Conservation (phyloP, 2,797 vertebrate species). For the Molothrus aeneus region DNA sequence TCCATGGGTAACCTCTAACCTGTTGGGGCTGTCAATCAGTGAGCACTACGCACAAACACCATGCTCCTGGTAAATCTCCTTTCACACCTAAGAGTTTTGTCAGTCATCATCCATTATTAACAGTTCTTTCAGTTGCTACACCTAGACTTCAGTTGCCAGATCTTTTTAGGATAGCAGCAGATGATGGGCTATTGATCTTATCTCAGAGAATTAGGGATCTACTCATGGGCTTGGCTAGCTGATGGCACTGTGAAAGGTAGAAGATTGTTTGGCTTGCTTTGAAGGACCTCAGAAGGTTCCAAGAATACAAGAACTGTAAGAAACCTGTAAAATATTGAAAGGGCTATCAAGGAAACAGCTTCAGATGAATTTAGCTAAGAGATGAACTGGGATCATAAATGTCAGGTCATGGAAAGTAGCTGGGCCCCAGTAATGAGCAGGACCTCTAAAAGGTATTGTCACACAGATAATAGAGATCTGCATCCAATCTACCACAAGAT, state of each 20-base stretch:
- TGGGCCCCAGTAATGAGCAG: slow-evolving; percentile 40
- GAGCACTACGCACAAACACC: background rate
- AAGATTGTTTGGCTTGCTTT: slow-evolving; percentile 41
- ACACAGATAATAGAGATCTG: slow-evolving; percentile 52
- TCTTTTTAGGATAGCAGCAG: background rate
- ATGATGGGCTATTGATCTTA: slow-evolving; percentile 21
- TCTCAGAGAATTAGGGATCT: slow-evolving; percentile 3
- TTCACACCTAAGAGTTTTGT: slow-evolving; percentile 60
- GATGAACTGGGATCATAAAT: slow-evolving; percentile 44
- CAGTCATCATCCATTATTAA: slow-evolving; percentile 54
- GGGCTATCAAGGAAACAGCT: slow-evolving; percentile 32
- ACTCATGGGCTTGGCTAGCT: background rate
- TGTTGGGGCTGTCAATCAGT: slow-evolving; percentile 61
- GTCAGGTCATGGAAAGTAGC: slow-evolving; percentile 46
- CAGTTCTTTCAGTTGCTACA: slow-evolving; percentile 24
- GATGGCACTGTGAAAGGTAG: background rate
- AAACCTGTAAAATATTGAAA: slow-evolving; percentile 23
- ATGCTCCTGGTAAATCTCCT: slow-evolving; percentile 33
- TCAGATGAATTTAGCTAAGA: slow-evolving; percentile 37
- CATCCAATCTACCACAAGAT: slow-evolving; percentile 35
- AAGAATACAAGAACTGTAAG: slow-evolving; percentile 7
- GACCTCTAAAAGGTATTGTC: slow-evolving; percentile 45
- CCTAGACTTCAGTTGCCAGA: background rate
- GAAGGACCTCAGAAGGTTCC: slow-evolving; percentile 29
- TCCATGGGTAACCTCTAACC: slow-evolving; percentile 57